These are phyloP conservation scores for Pionites leucogaster DNA, from an alignment of 2,113 vertebrate genomes.

Conservation along the genomic window DNA sequence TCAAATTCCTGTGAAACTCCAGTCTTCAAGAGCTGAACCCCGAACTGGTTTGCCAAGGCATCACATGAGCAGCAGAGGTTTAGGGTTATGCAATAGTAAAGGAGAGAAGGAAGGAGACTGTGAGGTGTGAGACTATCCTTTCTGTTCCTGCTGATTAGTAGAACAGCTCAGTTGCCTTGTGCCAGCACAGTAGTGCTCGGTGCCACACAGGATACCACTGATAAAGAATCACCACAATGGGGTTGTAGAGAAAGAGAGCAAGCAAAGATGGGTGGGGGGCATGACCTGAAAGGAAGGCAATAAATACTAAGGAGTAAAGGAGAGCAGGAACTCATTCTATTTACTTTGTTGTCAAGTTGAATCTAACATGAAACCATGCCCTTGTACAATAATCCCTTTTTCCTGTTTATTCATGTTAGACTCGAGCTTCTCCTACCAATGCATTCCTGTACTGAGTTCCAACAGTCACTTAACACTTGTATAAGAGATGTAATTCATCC, in stretches of 20 bases:
- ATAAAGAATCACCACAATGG: not conserved
- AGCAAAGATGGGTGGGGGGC: not conserved
- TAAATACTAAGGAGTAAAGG: not conserved
- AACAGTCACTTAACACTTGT: not conserved
- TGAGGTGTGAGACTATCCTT: not conserved
- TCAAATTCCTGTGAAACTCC: not conserved
- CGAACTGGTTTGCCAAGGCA: not conserved
- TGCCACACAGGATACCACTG: not conserved
- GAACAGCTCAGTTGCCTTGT: not conserved
- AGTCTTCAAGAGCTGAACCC: not conserved
- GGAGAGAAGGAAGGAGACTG: not conserved
- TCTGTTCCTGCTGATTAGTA: not conserved
- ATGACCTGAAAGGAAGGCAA: not conserved
- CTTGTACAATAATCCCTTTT: not conserved
- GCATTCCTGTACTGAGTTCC: not conserved
- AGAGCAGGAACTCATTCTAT: not conserved
- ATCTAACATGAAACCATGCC: not conserved
- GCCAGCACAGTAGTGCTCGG: not conserved
- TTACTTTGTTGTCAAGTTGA: not conserved
- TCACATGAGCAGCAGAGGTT: not conserved
- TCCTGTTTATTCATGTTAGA: not conserved
- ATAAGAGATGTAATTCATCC: not conserved
- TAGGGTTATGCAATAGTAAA: not conserved
- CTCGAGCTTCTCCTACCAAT: not conserved
- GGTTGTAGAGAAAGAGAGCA: not conserved